Conservation (phyloP, 2,113 vertebrate species). For the Semnopithecus entellus region DNA sequence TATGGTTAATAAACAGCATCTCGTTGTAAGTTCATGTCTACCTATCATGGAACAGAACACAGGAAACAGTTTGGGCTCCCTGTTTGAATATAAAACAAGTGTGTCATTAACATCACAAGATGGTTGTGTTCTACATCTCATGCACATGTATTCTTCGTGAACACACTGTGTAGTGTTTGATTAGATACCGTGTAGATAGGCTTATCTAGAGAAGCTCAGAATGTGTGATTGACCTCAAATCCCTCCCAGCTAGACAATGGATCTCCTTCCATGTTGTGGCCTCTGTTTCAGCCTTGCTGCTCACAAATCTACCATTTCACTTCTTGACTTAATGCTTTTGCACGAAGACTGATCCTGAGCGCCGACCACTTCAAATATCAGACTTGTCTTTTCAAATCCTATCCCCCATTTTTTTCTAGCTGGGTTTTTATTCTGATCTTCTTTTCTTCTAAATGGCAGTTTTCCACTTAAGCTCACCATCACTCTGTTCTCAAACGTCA, state of each 20-base stretch:
- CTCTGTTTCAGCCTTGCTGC: neutral
- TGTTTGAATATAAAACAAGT: neutral
- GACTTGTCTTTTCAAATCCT: neutral
- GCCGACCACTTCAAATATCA: neutral
- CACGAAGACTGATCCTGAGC: neutral
- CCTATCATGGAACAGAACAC: neutral
- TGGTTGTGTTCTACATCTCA: neutral
- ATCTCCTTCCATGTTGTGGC: neutral
- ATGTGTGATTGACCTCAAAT: rapidly evolving
- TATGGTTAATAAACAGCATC: neutral
- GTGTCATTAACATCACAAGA: neutral
- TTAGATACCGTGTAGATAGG: neutral
- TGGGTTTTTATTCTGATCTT: neutral
- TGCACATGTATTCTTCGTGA: neutral
- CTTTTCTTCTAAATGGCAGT: neutral
- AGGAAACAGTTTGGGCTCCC: neutral
- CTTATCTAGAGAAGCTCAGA: neutral
- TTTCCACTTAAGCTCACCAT: neutral
- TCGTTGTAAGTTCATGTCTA: neutral
- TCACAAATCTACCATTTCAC: neutral
- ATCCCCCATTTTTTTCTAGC: neutral
- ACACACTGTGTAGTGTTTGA: neutral
- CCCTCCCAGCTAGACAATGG: neutral
- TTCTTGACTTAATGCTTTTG: neutral
- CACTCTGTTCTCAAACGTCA: neutral